Evolutionary conservation across 2,888 invertebrate species (phyloP), one percentile per base, ranked within the genome.

Genomic region (Peribatodes rhomboidaria): DNA sequence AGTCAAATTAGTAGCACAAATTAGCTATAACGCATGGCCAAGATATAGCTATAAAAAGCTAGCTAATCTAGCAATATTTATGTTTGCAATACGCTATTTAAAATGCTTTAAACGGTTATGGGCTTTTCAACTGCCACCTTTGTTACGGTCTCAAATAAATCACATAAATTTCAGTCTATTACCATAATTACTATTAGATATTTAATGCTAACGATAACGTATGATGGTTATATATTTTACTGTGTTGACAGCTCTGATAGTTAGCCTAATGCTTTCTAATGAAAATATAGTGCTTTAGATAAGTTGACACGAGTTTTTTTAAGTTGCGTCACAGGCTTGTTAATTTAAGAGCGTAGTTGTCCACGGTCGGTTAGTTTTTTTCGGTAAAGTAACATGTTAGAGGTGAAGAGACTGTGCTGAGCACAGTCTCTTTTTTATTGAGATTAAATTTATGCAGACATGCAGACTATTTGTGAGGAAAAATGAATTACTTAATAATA

Each of bases 151-250:
- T 59, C 68, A 75, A 74, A 79, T 77, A 74, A 73, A 73, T 75
- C 74, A 67, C 76, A 76, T 77, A 79, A 80, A 81, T 78, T 77
- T 72, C 68, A 74, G 65, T 63, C 70, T 68, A 82, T 82, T 80
- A 81, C 68, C 77, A 80, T 78, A 81, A 75, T 74, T 76, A 55
- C 72, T 68, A 71, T 71, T 65, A 75, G 71, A 79, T 79, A 76
- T 83, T 75, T 82, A 78, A 80, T 73, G 72, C 57, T 72, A 69
- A 73, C 74, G 74, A 78, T 81, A 75, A 75, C 69, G 67, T 74
- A 76, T 78, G 72, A 44, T 72, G 69, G 81, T 66, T 66, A 67
- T 72, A 74, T 75, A 75, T 73, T 68, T 71, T 61, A 60, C 60
- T 69, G 63, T 79, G 78, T 75, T 79, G 77, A 79, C 79, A 75